Conservation (phyloP, 1,140 invertebrate genomes). For the Ceratina japonica region DNA sequence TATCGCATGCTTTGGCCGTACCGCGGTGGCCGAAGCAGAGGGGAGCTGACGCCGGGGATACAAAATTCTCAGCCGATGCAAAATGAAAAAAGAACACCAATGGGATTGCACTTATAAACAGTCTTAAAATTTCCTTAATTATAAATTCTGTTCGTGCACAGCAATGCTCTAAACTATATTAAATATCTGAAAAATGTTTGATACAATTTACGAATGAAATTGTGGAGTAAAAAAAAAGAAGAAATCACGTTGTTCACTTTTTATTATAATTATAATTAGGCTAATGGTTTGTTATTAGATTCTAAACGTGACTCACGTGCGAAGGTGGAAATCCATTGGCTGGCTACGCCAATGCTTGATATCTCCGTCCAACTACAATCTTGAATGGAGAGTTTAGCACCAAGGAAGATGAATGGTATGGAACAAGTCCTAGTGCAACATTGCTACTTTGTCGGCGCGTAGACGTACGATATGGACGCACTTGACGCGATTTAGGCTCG, state of each 20-base stretch:
- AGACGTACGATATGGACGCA: constrained; percentile 46
- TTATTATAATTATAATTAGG: no score
- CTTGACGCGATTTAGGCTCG: constrained; percentile 32
- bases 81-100: not conserved
- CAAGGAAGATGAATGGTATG: constrained; percentile 58
- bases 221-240: no score
- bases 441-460: constrained; percentile 60
- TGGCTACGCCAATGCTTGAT: constrained; percentile 31
- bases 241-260: no score
- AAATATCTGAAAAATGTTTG: no score
- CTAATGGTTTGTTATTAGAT: no score
- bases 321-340: not conserved
- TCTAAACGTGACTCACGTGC: not conserved
- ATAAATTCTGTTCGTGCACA: no score
- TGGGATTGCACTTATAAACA: no score
- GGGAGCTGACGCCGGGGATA: no score
- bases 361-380: constrained; percentile 27
- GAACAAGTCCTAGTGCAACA: constrained; percentile 40
- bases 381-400: constrained; percentile 54
- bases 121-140: not conserved
- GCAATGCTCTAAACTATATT: no score
- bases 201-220: no score
- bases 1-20: no score
- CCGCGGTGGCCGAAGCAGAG: not conserved
- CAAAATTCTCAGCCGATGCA: not conserved